phyloP scores from a whole-genome alignment of 2,888 invertebrate genomes.

The Eupithecia vulgata region DNA sequence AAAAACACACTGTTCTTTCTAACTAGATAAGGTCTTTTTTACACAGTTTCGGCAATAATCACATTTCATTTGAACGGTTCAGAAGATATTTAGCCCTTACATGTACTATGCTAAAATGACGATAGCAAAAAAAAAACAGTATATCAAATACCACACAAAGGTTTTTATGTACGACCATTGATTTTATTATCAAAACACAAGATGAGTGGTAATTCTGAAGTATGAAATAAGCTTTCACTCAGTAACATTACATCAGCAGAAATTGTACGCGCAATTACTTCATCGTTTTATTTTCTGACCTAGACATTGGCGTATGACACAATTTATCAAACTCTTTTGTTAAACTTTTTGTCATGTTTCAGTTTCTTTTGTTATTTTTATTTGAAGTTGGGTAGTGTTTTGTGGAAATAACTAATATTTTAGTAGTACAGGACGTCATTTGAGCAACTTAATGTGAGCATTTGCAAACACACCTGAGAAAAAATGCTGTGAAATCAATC shows the following conservation, averaged over 20 bases:
- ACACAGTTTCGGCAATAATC: not conserved
- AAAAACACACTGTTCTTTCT: not conserved
- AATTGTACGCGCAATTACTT: constrained; percentile 64
- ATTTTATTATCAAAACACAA: not conserved
- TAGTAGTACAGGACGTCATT: not conserved
- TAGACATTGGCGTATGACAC: constrained; percentile 52
- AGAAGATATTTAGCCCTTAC: not conserved
- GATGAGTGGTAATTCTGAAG: constrained; percentile 5
- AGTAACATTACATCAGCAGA: constrained; percentile 58
- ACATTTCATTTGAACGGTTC: not conserved
- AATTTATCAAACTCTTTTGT: constrained; percentile 22
- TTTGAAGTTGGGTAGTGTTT: not conserved
- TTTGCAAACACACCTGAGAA: not conserved
- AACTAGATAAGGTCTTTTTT: not conserved
- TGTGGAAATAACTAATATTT: too few species aligned
- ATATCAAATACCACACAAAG: not conserved
- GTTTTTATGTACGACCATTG: not conserved
- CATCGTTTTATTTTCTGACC: constrained; percentile 70
- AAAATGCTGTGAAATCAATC: not conserved
- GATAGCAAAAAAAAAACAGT: not conserved
- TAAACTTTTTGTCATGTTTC: not conserved
- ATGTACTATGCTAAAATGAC: too few species aligned
- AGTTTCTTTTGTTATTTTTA: not conserved
- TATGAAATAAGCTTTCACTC: constrained; percentile 57
- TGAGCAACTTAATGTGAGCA: not conserved